Evolutionary conservation across 2,113 vertebrate genomes (phyloP).

Genomic region (Pluvialis apricaria): DNA sequence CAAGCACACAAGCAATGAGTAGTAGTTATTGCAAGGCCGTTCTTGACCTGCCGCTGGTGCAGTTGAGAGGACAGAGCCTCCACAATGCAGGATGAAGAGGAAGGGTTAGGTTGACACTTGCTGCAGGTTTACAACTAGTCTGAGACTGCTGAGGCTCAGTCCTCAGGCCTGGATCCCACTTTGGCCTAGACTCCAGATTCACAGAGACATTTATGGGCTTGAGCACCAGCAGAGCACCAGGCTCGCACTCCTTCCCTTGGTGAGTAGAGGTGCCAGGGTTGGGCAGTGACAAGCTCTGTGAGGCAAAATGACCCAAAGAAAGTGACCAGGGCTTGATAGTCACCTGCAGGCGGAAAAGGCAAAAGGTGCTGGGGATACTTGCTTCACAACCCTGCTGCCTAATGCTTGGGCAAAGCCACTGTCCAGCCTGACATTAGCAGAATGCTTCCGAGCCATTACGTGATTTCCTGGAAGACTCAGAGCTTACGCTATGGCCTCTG

Average conservation of each 20-base stretch:
- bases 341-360: neutral
- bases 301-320: neutral
- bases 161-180: neutral
- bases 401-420: neutral
- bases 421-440: neutral
- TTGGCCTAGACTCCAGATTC: neutral
- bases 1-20: neutral
- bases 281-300: neutral
- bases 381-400: neutral
- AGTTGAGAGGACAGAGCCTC: neutral
- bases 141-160: neutral
- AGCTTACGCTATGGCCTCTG: neutral
- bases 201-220: neutral
- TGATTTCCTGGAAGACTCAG: neutral
- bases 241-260: neutral
- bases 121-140: neutral
- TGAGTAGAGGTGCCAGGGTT: accelerated
- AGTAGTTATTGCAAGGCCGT: neutral
- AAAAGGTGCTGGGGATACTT: neutral
- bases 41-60: neutral
- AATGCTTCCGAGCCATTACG: accelerated
- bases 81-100: neutral
- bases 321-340: neutral
- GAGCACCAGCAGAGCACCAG: neutral
- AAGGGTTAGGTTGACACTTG: neutral